These are phyloP conservation scores for Tyto alba DNA, from an alignment of 2,113 vertebrate species.

Conservation along the genomic window DNA sequence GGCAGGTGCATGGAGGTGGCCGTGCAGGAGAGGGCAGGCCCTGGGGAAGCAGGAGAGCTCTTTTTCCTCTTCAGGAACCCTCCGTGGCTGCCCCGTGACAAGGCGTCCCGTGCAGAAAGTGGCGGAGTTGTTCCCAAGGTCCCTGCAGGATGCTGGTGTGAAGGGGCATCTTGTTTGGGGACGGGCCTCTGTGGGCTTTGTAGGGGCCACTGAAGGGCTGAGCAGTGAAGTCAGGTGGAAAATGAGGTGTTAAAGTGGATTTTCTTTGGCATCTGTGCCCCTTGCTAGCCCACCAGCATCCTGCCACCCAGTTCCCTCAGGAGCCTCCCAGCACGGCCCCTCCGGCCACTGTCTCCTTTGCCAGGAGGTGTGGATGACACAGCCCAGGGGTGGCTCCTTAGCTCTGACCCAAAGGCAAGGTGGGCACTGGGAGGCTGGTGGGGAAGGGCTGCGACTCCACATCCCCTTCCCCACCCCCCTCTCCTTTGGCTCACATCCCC, in stretches of 20 bases:
- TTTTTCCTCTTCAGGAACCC: neutral
- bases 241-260: neutral
- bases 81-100: rapidly evolving
- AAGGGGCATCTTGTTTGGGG: neutral
- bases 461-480: neutral
- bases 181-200: rapidly evolving
- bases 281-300: neutral
- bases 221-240: neutral
- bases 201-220: neutral
- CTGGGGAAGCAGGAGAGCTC: neutral
- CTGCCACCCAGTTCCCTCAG: neutral
- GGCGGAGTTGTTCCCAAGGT: neutral
- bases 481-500: neutral
- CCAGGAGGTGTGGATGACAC: neutral
- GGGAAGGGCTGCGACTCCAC: neutral
- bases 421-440: neutral
- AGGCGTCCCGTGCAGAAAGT: rapidly evolving
- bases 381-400: neutral
- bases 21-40: neutral
- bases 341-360: neutral
- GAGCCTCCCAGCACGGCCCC: neutral
- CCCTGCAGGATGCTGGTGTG: neutral
- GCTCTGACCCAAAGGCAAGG: neutral
- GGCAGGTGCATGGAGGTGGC: neutral
- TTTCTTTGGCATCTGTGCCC: neutral